Percentiles rank a stretch among this genome's conserved stretches.
phyloP scores from a whole-genome alignment of 2,113 vertebrate genomes.

The Acrocephalus arundinaceus region DNA sequence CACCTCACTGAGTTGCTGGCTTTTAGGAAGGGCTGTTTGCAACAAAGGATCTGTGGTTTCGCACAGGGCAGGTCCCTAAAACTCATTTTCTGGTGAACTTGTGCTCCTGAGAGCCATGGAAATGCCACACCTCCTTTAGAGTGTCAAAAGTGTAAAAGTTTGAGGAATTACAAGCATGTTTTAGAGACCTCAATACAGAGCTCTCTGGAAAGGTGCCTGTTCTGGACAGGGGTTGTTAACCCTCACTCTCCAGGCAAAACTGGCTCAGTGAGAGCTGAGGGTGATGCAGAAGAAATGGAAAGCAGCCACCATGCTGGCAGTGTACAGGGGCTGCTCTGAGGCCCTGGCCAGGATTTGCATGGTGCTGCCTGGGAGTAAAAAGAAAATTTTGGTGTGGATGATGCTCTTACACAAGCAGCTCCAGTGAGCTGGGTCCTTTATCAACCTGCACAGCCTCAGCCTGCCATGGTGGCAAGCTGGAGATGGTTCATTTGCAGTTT shows the following conservation, averaged over 20 bases:
- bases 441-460: neutral
- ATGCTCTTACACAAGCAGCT: neutral
- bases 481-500: neutral
- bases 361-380: neutral
- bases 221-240: neutral
- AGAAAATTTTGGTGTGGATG: accelerated
- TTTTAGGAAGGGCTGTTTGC: neutral
- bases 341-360: neutral
- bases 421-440: neutral
- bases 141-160: neutral
- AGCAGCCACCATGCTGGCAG: neutral
- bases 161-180: neutral
- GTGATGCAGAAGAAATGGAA: neutral
- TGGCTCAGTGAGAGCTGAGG: neutral
- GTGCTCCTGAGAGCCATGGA: neutral
- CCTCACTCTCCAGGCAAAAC: neutral
- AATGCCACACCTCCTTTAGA: neutral
- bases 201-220: neutral
- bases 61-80: neutral
- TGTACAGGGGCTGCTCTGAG: neutral
- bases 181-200: neutral
- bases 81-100: neutral
- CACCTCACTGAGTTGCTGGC: accelerated
- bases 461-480: neutral
- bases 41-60: neutral